Evolutionary conservation across 1,140 invertebrate genomes (phyloP).

Genomic region (Micrasema minimum): DNA sequence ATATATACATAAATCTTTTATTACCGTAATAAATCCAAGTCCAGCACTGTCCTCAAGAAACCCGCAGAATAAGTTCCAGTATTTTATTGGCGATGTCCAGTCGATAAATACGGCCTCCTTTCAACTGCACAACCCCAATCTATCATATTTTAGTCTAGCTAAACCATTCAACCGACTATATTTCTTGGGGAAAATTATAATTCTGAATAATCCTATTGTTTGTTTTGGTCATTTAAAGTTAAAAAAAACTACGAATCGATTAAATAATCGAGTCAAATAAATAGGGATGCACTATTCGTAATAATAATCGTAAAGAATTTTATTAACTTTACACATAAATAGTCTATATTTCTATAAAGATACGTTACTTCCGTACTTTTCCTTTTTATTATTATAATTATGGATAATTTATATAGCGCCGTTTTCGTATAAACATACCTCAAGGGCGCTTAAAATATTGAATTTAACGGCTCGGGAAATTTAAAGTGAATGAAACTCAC

Average conservation of each 20-base stretch:
- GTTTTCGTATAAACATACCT: too few species aligned
- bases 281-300: not conserved
- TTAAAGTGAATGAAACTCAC: too few species aligned
- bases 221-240: too few species aligned
- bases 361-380: not conserved
- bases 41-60: constrained; percentile 23
- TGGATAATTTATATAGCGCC: too few species aligned
- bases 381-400: too few species aligned
- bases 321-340: not conserved
- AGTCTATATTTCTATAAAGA: not conserved
- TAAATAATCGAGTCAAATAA: not conserved
- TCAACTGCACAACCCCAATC: constrained; percentile 8
- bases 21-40: not conserved
- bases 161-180: not conserved
- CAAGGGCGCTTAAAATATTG: too few species aligned
- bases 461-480: too few species aligned
- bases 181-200: not conserved
- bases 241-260: too few species aligned
- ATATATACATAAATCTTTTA: not conserved
- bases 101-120: constrained; percentile 48
- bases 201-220: too few species aligned
- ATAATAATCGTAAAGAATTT: not conserved
- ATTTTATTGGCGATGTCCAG: constrained; percentile 53
- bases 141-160: constrained; percentile 1
- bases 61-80: constrained; percentile 48